Base-by-base conservation (phyloP, 2,113 vertebrate genomes). In the Cathartes aura region DNA sequence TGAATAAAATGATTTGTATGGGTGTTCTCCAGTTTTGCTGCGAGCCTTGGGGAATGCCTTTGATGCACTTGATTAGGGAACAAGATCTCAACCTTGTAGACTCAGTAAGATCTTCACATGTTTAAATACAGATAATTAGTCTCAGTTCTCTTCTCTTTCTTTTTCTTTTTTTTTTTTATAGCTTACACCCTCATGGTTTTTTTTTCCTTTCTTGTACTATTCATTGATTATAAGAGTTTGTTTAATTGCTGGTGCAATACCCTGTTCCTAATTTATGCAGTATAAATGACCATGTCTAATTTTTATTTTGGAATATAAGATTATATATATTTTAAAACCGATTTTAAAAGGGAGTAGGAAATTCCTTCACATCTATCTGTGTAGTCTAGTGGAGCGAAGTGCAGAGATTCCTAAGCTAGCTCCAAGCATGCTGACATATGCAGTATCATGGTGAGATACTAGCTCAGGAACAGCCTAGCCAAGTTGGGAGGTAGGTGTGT, bases 111-210 rank as follows among this genome's bases (percentile, higher is more conserved):
- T 93, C 56, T 80, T 93, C 76, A 76, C 36, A 71, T 80, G n/a
- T 50, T 97, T 94, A 94, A 74, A 97, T 95, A 96, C 68, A 86
- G 88, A 91, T 95, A 95, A 97, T 97, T 97, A 95, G 73, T 95
- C 90, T 91, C 87, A 59, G 47, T 91, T 89, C 40, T 82, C 43
- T 90, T 58, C 20, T 4, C 32, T 38, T 43, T 50, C 22, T 9
- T 60, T 38, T 4, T 12, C 29, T n/a, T 12, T 1, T 34, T 32
- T 50, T 43, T 53, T 63, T 62, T 75, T 59, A n/a, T 0, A 64
- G 71, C 19, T 52, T 30, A 26, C 9, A 40, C 32, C 17, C 22
- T 32, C 21, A 1, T 67, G 38, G 4, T 12, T 16, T 52, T 53
- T 74, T 55, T 11, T 4, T 1, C 6, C 12, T 78, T 81, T 73